Conservation (phyloP, 2,113 vertebrate genomes). For the Nansenia antarctica region DNA sequence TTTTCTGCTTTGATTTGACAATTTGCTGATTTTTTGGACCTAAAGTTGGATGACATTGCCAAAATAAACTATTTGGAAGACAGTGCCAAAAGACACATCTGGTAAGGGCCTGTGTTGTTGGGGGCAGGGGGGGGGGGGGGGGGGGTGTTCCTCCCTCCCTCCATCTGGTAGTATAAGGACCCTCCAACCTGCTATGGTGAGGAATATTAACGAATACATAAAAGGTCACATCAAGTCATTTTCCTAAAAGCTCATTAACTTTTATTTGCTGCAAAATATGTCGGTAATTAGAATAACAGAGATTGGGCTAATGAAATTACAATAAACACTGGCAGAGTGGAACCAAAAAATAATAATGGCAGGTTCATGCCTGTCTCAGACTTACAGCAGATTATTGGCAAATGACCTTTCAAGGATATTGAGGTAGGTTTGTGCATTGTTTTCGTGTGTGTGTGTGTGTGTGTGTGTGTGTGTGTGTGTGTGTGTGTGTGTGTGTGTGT, state of each 20-base stretch:
- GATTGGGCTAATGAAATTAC: conserved; percentile 67
- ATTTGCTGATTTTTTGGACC: too few relatives aligned
- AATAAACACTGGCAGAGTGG: conserved; percentile 59
- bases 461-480: not conserved
- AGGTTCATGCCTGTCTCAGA: conserved; percentile 34
- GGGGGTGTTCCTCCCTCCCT: conserved; percentile 3
- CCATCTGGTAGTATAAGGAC: not conserved
- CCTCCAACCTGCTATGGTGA: conserved; percentile 17
- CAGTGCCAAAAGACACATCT: too few relatives aligned
- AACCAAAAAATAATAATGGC: conserved; percentile 47
- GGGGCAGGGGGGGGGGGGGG: not conserved
- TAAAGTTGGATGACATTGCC: too few relatives aligned
- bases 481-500: not conserved
- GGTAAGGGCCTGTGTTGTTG: too few relatives aligned
- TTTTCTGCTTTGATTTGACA: too few relatives aligned
- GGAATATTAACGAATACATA: conserved; percentile 54
- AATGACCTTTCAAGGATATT: conserved; percentile 62
- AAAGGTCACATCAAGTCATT: conserved; percentile 70
- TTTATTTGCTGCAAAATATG: conserved; percentile 66
- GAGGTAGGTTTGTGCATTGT: conserved; percentile 25
- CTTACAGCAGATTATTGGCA: conserved; percentile 48
- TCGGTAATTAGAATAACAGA: conserved; percentile 71
- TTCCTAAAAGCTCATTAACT: conserved; percentile 75
- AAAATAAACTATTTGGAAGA: too few relatives aligned
- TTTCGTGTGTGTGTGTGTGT: not conserved